Percentiles rank a stretch among this genome's conserved stretches.
phyloP scores from a whole-genome alignment of 2,113 vertebrate genomes.

The zebrafish (Danio rerio) region GRCz12tu NC_133194.1:17298501-17299000 shows the following conservation, averaged over 20 bases:
- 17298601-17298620: constrained; percentile 25
- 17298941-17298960: too few species aligned
- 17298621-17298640: too few species aligned
- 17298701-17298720: constrained; percentile 21
- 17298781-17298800: too few species aligned
- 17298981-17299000: neutral
- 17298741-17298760: too few species aligned
- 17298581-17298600: neutral
- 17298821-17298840: too few species aligned
- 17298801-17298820: too few species aligned
- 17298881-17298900: neutral
- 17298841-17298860: too few species aligned
- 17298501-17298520: too few species aligned
- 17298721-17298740: constrained; percentile 45
- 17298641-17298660: constrained; percentile 31
- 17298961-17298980: neutral
- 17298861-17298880: neutral
- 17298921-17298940: too few species aligned
- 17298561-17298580: constrained; percentile 41
- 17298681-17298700: constrained; percentile 38
- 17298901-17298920: neutral
- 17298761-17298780: too few species aligned
- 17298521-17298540: too few species aligned
- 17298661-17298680: constrained; percentile 48
- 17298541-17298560: constrained; percentile 41